Evolutionary conservation across 2,888 invertebrate genomes (phyloP).

Genomic region (Melangyna quadrimaculata): DNA sequence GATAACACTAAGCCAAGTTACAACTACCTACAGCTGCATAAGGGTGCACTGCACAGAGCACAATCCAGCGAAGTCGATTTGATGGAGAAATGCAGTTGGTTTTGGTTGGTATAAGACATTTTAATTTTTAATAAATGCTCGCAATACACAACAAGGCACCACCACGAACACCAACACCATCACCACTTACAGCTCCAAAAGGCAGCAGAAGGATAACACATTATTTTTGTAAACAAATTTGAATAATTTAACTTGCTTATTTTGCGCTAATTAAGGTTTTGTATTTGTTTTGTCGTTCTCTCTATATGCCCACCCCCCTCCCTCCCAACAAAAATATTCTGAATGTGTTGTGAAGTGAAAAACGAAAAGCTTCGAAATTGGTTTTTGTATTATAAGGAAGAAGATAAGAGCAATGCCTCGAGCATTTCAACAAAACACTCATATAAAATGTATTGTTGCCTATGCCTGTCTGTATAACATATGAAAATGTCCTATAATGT

Average conservation of each 20-base stretch:
- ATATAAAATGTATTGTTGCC: too few species aligned
- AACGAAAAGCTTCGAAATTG: neutral
- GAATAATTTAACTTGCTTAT: conserved; percentile 42
- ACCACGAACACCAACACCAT: neutral
- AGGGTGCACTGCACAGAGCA: neutral
- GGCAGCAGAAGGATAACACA: conserved; percentile 9
- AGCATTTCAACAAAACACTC: neutral
- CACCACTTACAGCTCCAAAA: neutral
- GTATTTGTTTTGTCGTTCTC: neutral
- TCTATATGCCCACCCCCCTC: too few species aligned
- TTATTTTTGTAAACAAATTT: conserved; percentile 32
- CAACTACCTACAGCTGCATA: neutral
- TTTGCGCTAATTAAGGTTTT: conserved; percentile 40
- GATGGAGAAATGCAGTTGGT: neutral
- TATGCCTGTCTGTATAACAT: neutral
- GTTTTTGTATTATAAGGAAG: too few species aligned
- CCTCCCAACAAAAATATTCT: neutral
- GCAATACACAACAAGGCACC: neutral
- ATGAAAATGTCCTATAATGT: neutral
- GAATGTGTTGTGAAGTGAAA: neutral
- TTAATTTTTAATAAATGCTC: conserved; percentile 27
- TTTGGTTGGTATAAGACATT: neutral
- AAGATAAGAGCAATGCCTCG: neutral
- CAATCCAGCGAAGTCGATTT: neutral
- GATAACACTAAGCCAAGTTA: neutral